Percentiles rank a stretch among this genome's conserved stretches.
phyloP scores from a whole-genome alignment of 2,888 invertebrate genomes.

The Halictus quadricinctus region DNA sequence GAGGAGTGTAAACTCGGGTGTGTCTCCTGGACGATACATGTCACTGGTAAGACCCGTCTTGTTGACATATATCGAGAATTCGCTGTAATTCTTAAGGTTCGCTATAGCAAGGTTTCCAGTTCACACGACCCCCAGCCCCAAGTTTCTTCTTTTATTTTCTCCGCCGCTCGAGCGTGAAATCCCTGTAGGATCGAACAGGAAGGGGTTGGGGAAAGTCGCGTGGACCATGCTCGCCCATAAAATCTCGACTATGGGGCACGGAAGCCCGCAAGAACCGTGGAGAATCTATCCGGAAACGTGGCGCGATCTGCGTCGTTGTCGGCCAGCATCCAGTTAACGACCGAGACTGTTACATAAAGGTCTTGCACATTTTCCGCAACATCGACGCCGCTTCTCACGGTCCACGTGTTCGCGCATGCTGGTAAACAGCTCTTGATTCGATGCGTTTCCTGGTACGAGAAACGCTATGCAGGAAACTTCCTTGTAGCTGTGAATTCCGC shows the following conservation, averaged over 20 bases:
- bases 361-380: constrained; percentile 28
- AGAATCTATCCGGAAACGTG: constrained; percentile 33
- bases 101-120: neutral
- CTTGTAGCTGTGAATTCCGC: neutral
- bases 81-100: too few species aligned
- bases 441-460: neutral
- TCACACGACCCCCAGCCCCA: neutral
- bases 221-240: constrained; percentile 35
- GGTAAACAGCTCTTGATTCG: neutral
- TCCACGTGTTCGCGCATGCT: neutral
- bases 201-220: neutral
- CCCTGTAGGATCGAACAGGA: neutral
- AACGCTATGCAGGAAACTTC: too few species aligned
- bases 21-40: too few species aligned
- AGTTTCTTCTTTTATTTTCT: constrained; percentile 21
- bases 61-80: too few species aligned
- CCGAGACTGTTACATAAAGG: neutral
- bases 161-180: constrained; percentile 33
- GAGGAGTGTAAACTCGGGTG: too few species aligned
- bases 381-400: neutral
- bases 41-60: too few species aligned
- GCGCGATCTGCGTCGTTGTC: neutral
- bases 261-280: constrained; percentile 10
- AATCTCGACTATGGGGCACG: constrained; percentile 15
- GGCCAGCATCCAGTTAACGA: constrained; percentile 14